phyloP scores from a whole-genome alignment of 2,113 vertebrate genomes.

The Pangasianodon hypophthalmus region DNA sequence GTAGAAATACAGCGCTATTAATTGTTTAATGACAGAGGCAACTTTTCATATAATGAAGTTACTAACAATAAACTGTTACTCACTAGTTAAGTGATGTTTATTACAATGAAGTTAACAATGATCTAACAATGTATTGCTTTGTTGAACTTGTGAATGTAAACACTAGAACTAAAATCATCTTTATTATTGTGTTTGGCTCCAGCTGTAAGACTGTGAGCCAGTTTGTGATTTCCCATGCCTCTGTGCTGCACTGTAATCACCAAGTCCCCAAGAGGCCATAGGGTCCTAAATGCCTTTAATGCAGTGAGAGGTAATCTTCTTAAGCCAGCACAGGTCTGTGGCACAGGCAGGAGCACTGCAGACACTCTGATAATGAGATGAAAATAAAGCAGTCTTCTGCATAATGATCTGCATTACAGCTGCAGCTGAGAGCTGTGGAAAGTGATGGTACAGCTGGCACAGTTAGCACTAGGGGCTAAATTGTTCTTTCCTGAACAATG shows the following conservation, averaged over 20 bases:
- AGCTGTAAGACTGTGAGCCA: neutral
- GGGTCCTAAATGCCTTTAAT: conserved; percentile 24
- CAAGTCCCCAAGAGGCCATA: neutral
- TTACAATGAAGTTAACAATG: neutral
- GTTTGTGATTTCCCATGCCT: conserved; percentile 13
- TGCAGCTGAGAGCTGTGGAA: conserved; percentile 52
- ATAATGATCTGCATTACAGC: conserved; percentile 65
- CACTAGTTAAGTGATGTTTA: neutral
- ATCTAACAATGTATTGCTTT: neutral
- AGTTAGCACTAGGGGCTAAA: conserved; percentile 25
- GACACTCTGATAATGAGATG: conserved; percentile 58
- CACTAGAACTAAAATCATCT: neutral
- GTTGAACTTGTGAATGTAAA: neutral
- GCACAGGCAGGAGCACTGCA: conserved; percentile 32
- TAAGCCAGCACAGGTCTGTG: conserved; percentile 24
- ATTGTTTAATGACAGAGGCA: no score
- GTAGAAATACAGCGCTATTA: no score
- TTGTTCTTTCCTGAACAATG: conserved; percentile 30
- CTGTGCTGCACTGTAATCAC: conserved; percentile 7
- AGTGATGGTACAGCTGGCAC: conserved; percentile 20
- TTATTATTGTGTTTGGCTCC: conserved; percentile 9
- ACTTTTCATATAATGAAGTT: neutral
- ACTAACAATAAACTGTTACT: neutral
- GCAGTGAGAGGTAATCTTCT: conserved; percentile 17
- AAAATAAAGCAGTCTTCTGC: conserved; percentile 60